Evolutionary conservation across 2,888 invertebrate genomes (phyloP), one percentile per base, ranked within the genome.

Genomic region (Parapristionchus giblindavisi): DNA sequence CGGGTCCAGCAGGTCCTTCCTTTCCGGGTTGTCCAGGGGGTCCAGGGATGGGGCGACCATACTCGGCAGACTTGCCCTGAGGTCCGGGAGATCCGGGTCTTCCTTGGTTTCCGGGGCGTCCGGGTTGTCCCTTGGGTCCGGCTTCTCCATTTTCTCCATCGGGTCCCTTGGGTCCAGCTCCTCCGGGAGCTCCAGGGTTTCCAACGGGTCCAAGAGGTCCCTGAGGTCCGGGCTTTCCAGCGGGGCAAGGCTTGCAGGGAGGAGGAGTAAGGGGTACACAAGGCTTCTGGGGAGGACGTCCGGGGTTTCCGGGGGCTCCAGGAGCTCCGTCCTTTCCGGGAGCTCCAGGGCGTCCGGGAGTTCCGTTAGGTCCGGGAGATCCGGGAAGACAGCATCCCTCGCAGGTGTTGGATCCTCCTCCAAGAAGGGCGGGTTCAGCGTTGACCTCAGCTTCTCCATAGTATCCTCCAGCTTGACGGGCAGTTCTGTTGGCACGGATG

Each of bases 231-330:
- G 73, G 48, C 60, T 60, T 60, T 73, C 73, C 73, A 48, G 73
- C 79, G 65, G 87, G 85, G 81, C 87, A 87, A 40, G 85, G 87
- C 78, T 85, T 83, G 83, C 87, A 87, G 66, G 87, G 87, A 74
- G 87, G 86, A 72, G 86, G 86, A 58, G 87, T 87, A 76, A 86
- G 79, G 65, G 87, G 87, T 76, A 82, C 82, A 77, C 85, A 85
- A 74, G 85, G 83, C 81, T 81, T 79, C 79, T 80, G 79, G 75
- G 84, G 83, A 71, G 86, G 86, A 75, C 86, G 82, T 76, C 86
- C 86, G 72, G 86, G 86, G 77, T 85, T 86, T 77, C 87, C 87
- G 71, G 86, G 86, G 56, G 84, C 80, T 76, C 87, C 87, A 34
- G 86, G 85, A 65, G 87, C 84, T 79, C 85, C 86, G 65, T 85